These are phyloP conservation scores for Lepidochitona cinerea DNA, from an alignment of 2,888 invertebrate genomes.

Conservation along the genomic window DNA sequence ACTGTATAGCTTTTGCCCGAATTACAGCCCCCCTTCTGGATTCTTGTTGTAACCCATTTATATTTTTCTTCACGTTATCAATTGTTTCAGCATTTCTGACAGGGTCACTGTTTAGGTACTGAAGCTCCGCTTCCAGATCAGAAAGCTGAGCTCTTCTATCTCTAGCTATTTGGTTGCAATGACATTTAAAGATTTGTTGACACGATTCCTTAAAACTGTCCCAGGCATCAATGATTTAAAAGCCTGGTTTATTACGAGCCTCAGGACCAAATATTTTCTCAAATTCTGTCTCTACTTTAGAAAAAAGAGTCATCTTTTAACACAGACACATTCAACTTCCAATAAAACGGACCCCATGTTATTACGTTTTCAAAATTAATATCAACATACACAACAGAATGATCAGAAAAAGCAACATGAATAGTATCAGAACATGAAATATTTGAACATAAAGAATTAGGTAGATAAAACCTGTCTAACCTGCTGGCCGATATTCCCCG, in stretches of 20 bases:
- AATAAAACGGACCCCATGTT: not conserved
- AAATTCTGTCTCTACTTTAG: too few species aligned
- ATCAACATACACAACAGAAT: not conserved
- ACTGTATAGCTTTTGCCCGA: not conserved
- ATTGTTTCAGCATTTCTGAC: not conserved
- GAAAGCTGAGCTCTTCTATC: not conserved
- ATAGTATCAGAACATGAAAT: not conserved
- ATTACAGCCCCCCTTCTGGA: not conserved
- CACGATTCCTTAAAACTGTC: not conserved
- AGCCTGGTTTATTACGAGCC: too few species aligned
- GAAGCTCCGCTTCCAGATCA: not conserved
- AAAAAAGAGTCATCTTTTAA: not conserved
- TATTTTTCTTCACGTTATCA: not conserved
- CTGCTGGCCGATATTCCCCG: not conserved
- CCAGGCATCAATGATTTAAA: not conserved
- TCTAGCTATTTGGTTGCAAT: not conserved
- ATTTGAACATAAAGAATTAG: not conserved
- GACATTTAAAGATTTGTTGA: not conserved
- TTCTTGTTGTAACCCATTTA: too few species aligned
- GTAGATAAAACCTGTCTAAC: not conserved
- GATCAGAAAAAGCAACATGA: slow-evolving; percentile 1
- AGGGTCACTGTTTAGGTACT: not conserved
- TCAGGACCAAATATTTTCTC: too few species aligned
- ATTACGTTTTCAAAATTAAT: not conserved
- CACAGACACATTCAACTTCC: not conserved